These are phyloP conservation scores for Dorcus hopei DNA, from an alignment of 2,888 invertebrate species.

Conservation along the genomic window DNA sequence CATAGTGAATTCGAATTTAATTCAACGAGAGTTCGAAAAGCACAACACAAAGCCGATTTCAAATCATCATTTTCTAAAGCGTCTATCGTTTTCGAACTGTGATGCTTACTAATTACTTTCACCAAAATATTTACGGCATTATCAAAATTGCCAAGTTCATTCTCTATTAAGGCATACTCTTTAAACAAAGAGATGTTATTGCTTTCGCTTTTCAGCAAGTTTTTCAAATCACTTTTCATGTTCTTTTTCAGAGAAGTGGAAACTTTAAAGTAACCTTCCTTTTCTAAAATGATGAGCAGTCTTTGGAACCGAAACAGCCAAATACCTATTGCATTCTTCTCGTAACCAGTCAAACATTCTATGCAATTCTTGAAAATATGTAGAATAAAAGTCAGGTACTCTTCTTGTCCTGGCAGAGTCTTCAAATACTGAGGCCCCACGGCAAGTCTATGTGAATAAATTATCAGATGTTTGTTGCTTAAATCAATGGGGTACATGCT, in stretches of 20 bases:
- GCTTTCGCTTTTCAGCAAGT: slow-evolving; percentile 54
- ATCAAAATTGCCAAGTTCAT: slow-evolving; percentile 52
- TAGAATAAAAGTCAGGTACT: slow-evolving; percentile 56
- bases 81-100: slow-evolving; percentile 27
- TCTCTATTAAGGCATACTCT: slow-evolving; percentile 62
- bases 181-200: slow-evolving; percentile 58
- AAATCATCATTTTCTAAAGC: slow-evolving; percentile 33
- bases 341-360: slow-evolving; percentile 50
- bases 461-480: slow-evolving; percentile 43
- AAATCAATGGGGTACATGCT: slow-evolving; percentile 41
- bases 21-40: slow-evolving; percentile 47
- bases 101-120: slow-evolving; percentile 48
- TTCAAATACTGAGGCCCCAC: slow-evolving; percentile 60
- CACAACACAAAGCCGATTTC: slow-evolving; percentile 43
- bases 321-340: slow-evolving; percentile 55
- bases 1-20: slow-evolving; percentile 24
- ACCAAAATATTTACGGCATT: slow-evolving; percentile 53
- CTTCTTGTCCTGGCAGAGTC: slow-evolving; percentile 59
- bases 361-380: slow-evolving; percentile 54
- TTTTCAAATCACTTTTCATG: slow-evolving; percentile 54
- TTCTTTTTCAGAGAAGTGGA: slow-evolving; percentile 47
- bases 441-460: slow-evolving; percentile 49
- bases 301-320: slow-evolving; percentile 65
- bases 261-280: slow-evolving; percentile 49
- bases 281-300: slow-evolving; percentile 52